These are phyloP conservation scores for Megalops atlanticus DNA, from an alignment of 2,113 vertebrate species.

Conservation along the genomic window DNA sequence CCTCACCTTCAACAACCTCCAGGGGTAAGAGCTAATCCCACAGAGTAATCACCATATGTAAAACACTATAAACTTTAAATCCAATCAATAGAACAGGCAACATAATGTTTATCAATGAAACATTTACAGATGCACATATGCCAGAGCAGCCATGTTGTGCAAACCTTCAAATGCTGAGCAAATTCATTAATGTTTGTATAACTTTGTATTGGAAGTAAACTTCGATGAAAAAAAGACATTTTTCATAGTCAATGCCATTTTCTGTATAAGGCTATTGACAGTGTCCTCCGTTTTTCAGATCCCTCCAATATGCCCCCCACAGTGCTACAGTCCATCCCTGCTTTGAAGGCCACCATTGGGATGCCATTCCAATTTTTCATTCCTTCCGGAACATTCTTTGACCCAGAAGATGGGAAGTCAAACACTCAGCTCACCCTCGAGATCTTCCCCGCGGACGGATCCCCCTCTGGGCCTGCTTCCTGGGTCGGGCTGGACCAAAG, in stretches of 20 bases:
- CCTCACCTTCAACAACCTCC: background rate
- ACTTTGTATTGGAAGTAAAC: background rate
- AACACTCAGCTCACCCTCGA: slow-evolving; percentile 50
- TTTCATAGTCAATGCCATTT: too few relatives aligned
- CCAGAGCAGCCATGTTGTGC: background rate
- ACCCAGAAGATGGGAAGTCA: slow-evolving; percentile 61
- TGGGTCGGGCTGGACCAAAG: slow-evolving; percentile 56
- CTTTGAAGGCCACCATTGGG: slow-evolving; percentile 57
- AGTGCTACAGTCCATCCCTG: slow-evolving; percentile 46
- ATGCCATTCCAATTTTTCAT: slow-evolving; percentile 55
- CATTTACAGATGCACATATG: background rate
- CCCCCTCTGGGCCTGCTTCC: slow-evolving; percentile 25
- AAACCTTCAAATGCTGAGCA: background rate
- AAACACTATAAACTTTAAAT: background rate
- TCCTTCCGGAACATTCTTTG: slow-evolving; percentile 52
- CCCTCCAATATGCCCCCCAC: slow-evolving; percentile 52
- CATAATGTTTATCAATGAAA: background rate
- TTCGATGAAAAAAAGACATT: too few relatives aligned
- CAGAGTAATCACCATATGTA: background rate
- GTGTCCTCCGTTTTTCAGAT: slow-evolving; percentile 42
- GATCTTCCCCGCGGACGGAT: slow-evolving; percentile 41
- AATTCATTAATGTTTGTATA: too few relatives aligned
- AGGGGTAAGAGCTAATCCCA: slow-evolving; percentile 19
- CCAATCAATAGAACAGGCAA: background rate
- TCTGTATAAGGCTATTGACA: background rate